Conservation (phyloP, 2,888 invertebrate genomes). For the Allophyes oxyacanthae region DNA sequence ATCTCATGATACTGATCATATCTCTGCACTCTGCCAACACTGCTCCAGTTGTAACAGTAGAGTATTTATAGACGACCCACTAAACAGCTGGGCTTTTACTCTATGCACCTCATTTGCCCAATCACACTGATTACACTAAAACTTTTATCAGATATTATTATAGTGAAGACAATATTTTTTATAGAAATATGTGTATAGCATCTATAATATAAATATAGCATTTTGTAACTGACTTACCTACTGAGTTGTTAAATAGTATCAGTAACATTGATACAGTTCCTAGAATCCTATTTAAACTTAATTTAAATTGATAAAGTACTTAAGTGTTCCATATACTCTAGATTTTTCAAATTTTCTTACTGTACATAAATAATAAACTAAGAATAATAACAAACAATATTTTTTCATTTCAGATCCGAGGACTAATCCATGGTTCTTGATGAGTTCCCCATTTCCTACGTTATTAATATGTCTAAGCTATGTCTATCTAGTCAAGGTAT, state of each 20-base stretch:
- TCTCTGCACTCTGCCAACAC: constrained; percentile 41
- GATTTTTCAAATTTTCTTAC: too few relatives aligned
- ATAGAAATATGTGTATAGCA: too few relatives aligned
- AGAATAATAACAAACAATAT: constrained; percentile 14
- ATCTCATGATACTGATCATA: constrained; percentile 44
- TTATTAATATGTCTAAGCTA: constrained; percentile 96
- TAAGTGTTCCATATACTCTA: too few relatives aligned
- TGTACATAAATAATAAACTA: too few relatives aligned
- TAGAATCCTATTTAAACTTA: too few relatives aligned
- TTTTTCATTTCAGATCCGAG: constrained; percentile 92
- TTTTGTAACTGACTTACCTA: too few relatives aligned
- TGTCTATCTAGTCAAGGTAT: constrained; percentile 96
- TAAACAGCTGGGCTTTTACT: constrained; percentile 54
- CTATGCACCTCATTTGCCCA: constrained; percentile 54
- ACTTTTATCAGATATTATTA: constrained; percentile 12
- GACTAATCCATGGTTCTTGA: constrained; percentile 97
- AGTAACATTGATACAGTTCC: too few relatives aligned
- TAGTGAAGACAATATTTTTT: too few relatives aligned
- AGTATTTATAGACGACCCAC: constrained; percentile 71
- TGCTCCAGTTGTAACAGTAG: constrained; percentile 54
- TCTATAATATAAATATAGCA: not conserved
- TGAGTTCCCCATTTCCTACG: constrained; percentile 98
- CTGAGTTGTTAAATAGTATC: too few relatives aligned
- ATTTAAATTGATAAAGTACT: too few relatives aligned
- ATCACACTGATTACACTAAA: constrained; percentile 32